These are phyloP conservation scores for Bombus soroeensis DNA, from an alignment of 1,140 invertebrate species.

Conservation along the genomic window DNA sequence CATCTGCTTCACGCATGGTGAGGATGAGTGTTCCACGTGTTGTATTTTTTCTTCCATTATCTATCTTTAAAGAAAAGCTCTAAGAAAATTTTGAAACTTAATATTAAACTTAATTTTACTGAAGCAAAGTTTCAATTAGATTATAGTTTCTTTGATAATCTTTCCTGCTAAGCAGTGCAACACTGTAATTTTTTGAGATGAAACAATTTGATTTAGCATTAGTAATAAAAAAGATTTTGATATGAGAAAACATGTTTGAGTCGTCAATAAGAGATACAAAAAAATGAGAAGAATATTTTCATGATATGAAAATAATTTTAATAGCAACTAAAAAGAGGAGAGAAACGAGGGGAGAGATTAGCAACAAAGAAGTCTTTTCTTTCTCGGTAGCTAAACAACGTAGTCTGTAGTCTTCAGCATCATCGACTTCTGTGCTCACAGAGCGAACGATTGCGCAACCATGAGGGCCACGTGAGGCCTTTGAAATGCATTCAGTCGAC, in stretches of 20 bases:
- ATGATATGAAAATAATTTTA: neutral
- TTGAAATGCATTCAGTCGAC: slow-evolving; percentile 3
- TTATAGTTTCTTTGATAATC: neutral
- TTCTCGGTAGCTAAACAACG: neutral
- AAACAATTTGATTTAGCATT: neutral
- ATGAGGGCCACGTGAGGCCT: neutral
- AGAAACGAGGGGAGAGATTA: neutral
- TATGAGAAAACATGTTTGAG: neutral
- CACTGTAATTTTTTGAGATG: neutral
- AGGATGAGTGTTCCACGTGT: neutral
- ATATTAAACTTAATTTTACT: neutral
- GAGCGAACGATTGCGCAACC: slow-evolving; percentile 3
- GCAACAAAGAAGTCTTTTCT: neutral
- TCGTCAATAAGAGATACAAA: neutral
- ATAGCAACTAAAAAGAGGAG: neutral
- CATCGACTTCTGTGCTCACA: neutral
- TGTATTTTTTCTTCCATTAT: neutral
- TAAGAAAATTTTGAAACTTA: neutral
- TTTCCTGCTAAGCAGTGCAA: neutral
- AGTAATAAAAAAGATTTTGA: neutral
- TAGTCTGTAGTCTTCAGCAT: neutral
- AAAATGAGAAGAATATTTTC: neutral
- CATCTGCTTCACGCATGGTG: slow-evolving; percentile 52
- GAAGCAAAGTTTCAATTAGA: neutral
- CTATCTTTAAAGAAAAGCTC: neutral